Base-by-base conservation (phyloP, 2,113 vertebrate genomes). In the Amphiprion percula region DNA sequence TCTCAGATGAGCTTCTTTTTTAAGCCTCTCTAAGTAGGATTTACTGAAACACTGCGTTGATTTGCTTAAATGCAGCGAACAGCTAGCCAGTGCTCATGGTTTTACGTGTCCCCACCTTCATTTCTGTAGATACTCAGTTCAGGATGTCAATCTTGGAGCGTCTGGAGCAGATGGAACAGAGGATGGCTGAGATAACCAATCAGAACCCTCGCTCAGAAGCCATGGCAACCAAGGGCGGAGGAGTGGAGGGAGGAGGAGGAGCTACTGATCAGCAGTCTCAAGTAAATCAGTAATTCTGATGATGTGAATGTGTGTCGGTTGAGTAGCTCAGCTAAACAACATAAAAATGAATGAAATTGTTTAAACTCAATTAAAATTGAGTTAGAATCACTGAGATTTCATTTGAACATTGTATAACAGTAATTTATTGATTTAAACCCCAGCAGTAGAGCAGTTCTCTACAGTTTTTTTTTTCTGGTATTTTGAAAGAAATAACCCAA, bases 101-200 rank as follows among this genome's bases (percentile, higher is more conserved):
- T 39, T 46, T 49, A 7, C 49, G 5, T 84, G 24, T 90, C 4
- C 60, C 65, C 8, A 73, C 66, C 55, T 90, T 74, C 61, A n/a
- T 77, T 66, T 44, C 76, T 82, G 70, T 77, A 99, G 98, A 99
- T 91, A 99, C 98, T 93, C 98, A 99, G 88, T 99, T 99, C 96
- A 98, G 97, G 93, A 99, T 99, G 97, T 99, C 97, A 76, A 99
- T 99, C 94, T 91, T 99, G 91, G 98, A 99, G 87, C 96, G 98
- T 15, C 94, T 99, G 85, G 98, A 99, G 94, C 97, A 99, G 91
- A 99, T 99, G 97, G 98, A 99, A 87, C 95, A 97, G 93, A 95
- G 98, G 91, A 99, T 99, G 98, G 96, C 97, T 1, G 98, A 99
- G 93, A 99, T 99, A 96, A 96, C 96, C 5, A 96, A 97, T 87